A percentile compares a stretch with the other conserved stretches of the same genome.
Conservation (phyloP, 2,797 vertebrate species). For the Carduelis carduelis region DNA sequence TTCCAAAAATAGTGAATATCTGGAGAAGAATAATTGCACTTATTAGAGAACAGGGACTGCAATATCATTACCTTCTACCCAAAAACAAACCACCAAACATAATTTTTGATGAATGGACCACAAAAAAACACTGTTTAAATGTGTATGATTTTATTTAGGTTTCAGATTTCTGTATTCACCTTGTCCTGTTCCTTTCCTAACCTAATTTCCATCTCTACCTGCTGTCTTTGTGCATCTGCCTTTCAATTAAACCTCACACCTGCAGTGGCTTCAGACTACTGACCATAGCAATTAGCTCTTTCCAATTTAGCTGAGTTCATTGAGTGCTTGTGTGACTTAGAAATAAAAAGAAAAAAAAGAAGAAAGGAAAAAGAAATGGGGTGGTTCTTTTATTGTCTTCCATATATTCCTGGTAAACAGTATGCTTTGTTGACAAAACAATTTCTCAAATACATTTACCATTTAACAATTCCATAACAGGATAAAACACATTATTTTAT, state of each 20-base stretch:
- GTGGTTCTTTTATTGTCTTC: neutral
- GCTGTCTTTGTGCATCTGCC: slow-evolving; percentile 21
- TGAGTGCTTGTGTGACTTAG: neutral
- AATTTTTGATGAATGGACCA: accelerated
- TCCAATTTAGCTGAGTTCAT: neutral
- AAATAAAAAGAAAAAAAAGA: neutral
- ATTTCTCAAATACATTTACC: neutral
- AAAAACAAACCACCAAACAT: neutral
- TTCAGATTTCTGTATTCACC: neutral
- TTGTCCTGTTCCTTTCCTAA: slow-evolving; percentile 4
- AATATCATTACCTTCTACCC: neutral
- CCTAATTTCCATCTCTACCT: slow-evolving; percentile 19
- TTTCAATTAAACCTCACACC: slow-evolving; percentile 18
- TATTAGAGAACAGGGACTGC: neutral
- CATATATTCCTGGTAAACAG: neutral
- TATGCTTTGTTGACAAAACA: neutral
- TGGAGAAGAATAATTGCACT: neutral
- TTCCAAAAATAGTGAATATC: neutral
- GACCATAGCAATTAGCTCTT: neutral
- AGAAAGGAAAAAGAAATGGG: accelerated
- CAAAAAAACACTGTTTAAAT: neutral
- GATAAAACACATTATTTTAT: neutral
- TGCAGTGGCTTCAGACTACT: neutral
- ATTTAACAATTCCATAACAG: neutral
- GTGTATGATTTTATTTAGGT: neutral